Evolutionary conservation across 2,113 vertebrate genomes (phyloP), one percentile per base, ranked within the genome.

Genomic region (Aramus guarauna): DNA sequence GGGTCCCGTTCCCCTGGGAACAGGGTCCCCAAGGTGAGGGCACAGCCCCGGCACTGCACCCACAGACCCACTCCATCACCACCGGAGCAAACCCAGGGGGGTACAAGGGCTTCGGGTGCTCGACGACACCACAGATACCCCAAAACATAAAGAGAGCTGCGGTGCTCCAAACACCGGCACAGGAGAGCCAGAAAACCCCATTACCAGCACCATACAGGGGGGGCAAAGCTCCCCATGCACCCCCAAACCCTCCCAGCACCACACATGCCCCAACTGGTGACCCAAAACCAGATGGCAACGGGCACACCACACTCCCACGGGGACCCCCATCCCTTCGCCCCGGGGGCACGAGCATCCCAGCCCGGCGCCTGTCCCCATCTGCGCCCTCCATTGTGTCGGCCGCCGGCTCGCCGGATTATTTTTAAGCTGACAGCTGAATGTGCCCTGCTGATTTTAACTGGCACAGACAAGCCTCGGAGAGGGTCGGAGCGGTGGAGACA

Each of bases 401-500:
- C 19, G 72, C 71, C 71, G 91, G 85, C 93, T 59, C 39, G 60
- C 52, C 1, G 95, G 96, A 95, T 97, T 96, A 97, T 95, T 96
- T 97, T 96, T 96, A 96, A 97, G 95, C 95, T 95, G 96, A 96
- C 96, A 97, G 96, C 96, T 97, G 95, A 94, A 96, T 85, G 96
- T 85, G 95, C 94, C 94, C 95, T 9, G 75, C 71, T 97, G 96
- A 97, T 62, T 43, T 14, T 97, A 95, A 97, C 58, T 88, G 39
- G 91, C 72, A 1, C 82, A 1, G 96, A 94, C 96, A 97, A 64
- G 81, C 64, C 76, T 8, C 1, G 12, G 26, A 29, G 32, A 71
- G 64, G 66, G 37, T 1, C 10, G 39, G 20, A 34, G 7, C 10
- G 14, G 41, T 7, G 62, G 86, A 55, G 80, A 76, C 95, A 91